Base-by-base conservation (phyloP, 2,113 vertebrate genomes). In the Paramormyrops kingsleyae region DNA sequence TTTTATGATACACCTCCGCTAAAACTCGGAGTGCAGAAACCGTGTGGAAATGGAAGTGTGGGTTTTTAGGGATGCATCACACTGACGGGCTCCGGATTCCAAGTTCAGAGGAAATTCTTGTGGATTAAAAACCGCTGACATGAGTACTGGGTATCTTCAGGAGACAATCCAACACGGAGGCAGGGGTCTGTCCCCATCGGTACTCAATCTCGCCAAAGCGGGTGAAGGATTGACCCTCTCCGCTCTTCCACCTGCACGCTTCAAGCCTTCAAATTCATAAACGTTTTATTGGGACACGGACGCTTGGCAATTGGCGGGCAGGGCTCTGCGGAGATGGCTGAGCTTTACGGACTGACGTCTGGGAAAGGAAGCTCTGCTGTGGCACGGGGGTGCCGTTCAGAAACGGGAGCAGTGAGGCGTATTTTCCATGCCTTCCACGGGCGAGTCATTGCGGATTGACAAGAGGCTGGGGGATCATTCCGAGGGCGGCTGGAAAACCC, bases 401-500 rank as follows among this genome's bases (percentile, higher is more conserved):
- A 91, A 94, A 94, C 92, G 31, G 92, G 90, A 94, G 93, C 91
- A 90, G 93, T 92, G 91, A 94, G 92, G 92, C 91, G 91, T 91
- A 89, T 91, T 95, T 95, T 94, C 94, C 92, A 91, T 92, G 88
- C 91, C 89, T 90, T 94, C 84, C 91, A 52, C 88, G 91, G 91
- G 92, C 90, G 89, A 90, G 91, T 91, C 53, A 1, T 93, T 44
- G 86, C 91, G 91, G 89, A 77, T 77, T 90, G 89, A 89, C 91
- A 92, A 94, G 92, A 94, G 53, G 92, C 91, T 39, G 70, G 92
- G 92, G 91, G 92, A 94, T 94, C 91, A 90, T 94, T 93, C 90
- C 62, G 88, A 93, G 91, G 92, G 93, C 93, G 94, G 93, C 95
- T 95, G 95, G 93, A 92, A 94, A 95, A 95, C 94, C 94, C 92